phyloP scores from a whole-genome alignment of 2,888 invertebrate species.

The Pristionchus mayeri region DNA sequence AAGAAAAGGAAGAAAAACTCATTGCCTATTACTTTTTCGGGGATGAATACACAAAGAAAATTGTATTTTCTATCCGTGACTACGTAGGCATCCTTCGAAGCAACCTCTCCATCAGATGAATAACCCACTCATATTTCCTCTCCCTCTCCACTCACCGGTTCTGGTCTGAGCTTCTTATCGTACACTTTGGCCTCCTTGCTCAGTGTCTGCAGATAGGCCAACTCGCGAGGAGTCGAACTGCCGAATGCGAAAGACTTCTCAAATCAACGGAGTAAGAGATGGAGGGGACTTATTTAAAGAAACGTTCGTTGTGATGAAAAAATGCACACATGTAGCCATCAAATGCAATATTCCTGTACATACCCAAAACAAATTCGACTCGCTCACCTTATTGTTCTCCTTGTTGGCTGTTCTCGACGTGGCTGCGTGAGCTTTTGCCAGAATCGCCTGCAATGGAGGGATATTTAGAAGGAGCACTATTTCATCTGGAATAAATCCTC shows the following conservation, averaged over 20 bases:
- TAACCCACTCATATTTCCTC: too few species aligned
- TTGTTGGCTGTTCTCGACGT: conserved; percentile 67
- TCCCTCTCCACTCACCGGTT: conserved; percentile 10
- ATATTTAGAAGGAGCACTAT: too few species aligned
- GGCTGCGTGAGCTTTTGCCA: conserved; percentile 67
- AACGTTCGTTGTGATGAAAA: background rate
- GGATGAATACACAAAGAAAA: too few species aligned
- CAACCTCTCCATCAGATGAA: too few species aligned
- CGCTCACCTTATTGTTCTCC: conserved; percentile 36
- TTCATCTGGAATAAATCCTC: too few species aligned
- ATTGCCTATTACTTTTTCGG: too few species aligned
- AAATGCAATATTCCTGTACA: too few species aligned
- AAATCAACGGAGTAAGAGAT: too few species aligned
- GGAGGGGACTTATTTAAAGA: background rate
- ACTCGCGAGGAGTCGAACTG: conserved; percentile 71
- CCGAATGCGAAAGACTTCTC: conserved; percentile 64
- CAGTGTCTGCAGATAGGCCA: conserved; percentile 65
- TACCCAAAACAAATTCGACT: background rate
- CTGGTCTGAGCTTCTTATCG: conserved; percentile 24
- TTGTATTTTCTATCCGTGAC: background rate
- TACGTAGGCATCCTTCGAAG: too few species aligned
- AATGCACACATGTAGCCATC: too few species aligned
- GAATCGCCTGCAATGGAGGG: conserved; percentile 60
- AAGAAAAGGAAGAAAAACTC: background rate
- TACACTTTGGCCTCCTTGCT: conserved; percentile 36